Evolutionary conservation across 2,113 vertebrate genomes (phyloP).

Genomic region (Arenaria interpres): DNA sequence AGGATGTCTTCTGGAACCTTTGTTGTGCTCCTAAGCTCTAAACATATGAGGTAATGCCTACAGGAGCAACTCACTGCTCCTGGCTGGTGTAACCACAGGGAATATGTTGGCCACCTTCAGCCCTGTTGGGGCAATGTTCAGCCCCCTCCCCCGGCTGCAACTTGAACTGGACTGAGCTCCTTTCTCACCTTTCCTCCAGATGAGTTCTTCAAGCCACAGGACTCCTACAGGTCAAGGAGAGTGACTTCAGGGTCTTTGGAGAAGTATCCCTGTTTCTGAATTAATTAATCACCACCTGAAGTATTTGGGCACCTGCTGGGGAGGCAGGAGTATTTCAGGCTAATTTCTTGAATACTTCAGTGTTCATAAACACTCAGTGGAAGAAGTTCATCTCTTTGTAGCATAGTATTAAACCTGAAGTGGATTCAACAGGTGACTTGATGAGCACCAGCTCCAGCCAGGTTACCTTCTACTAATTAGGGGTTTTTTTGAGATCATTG

Average conservation of each 20-base stretch:
- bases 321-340: neutral
- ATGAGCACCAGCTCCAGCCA: neutral
- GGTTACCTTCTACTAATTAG: neutral
- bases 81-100: neutral
- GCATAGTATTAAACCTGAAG: neutral
- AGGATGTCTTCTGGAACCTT: neutral
- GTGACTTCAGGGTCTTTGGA: neutral
- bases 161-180: neutral
- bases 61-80: neutral
- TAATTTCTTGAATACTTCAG: neutral
- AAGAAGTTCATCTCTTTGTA: fast-evolving
- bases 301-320: neutral
- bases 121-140: neutral
- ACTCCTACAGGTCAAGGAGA: neutral
- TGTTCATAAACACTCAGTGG: neutral
- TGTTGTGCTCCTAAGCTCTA: neutral
- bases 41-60: neutral
- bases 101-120: neutral
- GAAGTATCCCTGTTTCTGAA: neutral
- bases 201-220: neutral
- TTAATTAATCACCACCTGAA: neutral
- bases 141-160: fast-evolving
- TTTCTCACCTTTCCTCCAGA: neutral
- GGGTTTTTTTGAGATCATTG: neutral
- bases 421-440: neutral